phyloP scores from a whole-genome alignment of 2,797 vertebrate genomes.

The Enteromius afrohamiltoni region DNA sequence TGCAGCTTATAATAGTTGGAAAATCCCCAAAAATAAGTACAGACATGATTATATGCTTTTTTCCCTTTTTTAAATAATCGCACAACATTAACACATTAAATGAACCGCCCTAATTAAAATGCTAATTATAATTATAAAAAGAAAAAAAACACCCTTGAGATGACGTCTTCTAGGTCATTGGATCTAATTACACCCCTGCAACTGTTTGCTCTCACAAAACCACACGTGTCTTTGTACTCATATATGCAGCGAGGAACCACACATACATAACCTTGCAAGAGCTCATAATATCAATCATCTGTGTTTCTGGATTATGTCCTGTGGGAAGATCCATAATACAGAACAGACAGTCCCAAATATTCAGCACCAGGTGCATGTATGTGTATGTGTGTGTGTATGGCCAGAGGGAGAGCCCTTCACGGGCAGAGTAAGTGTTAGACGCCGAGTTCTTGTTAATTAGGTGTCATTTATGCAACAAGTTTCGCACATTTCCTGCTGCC shows the following conservation, averaged over 20 bases:
- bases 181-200: neutral
- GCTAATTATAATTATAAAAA: neutral
- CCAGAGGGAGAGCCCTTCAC: slow-evolving; percentile 47
- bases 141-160: neutral
- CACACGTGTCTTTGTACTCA: slow-evolving; percentile 2
- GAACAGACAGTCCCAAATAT: slow-evolving; percentile 35
- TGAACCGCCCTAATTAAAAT: neutral
- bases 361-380: slow-evolving; percentile 12
- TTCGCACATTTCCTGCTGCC: slow-evolving; percentile 42
- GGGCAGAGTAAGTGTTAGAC: slow-evolving; percentile 53
- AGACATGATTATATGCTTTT: neutral
- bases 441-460: slow-evolving; percentile 58
- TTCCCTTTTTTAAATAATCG: neutral
- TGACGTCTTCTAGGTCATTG: neutral
- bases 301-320: slow-evolving; percentile 40
- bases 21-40: neutral
- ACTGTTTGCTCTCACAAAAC: slow-evolving; percentile 12
- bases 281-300: slow-evolving; percentile 41
- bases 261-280: neutral
- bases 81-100: neutral
- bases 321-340: slow-evolving; percentile 32
- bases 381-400: slow-evolving; percentile 8
- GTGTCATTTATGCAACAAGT: slow-evolving; percentile 52
- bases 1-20: neutral
- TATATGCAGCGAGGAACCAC: neutral